Evolutionary conservation across 2,797 vertebrate genomes (phyloP).

Genomic region (Fratercula arctica): DNA sequence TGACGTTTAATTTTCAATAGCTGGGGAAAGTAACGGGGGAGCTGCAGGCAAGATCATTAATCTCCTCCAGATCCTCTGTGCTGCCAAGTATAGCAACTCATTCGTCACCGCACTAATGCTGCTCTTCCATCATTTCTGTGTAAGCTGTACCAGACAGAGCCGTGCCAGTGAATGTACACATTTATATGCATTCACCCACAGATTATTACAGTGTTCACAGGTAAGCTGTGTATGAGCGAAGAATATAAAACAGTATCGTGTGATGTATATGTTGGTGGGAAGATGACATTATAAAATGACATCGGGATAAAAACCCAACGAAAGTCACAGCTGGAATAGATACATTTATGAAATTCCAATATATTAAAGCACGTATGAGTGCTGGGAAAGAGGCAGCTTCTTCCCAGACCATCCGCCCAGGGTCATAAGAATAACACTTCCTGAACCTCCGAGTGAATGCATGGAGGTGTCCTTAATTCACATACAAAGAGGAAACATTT

Average conservation of each 20-base stretch:
- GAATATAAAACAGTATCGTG: not conserved
- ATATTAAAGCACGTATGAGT: not conserved
- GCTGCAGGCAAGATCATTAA: slow-evolving; percentile 67
- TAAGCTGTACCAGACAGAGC: slow-evolving; percentile 24
- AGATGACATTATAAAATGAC: not conserved
- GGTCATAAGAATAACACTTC: not conserved
- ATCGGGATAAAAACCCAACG: accelerated
- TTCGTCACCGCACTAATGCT: slow-evolving; percentile 44
- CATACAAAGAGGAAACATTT: not conserved
- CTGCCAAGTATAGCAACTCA: slow-evolving; percentile 56
- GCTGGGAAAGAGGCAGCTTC: not conserved
- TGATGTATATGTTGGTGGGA: not conserved
- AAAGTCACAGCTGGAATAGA: not conserved
- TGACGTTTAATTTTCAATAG: slow-evolving; percentile 63
- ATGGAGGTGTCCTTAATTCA: not conserved
- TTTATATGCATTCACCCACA: slow-evolving; percentile 40
- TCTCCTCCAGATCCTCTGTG: slow-evolving; percentile 57
- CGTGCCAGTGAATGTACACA: not conserved
- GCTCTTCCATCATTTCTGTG: slow-evolving; percentile 50
- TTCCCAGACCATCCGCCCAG: not conserved
- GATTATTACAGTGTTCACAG: slow-evolving; percentile 34
- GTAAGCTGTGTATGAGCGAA: not conserved
- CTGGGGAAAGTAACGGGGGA: slow-evolving; percentile 26
- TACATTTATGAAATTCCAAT: not conserved
- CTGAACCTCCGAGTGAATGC: not conserved